Conservation (phyloP, 2,113 vertebrate genomes). For the Climacteris rufus region DNA sequence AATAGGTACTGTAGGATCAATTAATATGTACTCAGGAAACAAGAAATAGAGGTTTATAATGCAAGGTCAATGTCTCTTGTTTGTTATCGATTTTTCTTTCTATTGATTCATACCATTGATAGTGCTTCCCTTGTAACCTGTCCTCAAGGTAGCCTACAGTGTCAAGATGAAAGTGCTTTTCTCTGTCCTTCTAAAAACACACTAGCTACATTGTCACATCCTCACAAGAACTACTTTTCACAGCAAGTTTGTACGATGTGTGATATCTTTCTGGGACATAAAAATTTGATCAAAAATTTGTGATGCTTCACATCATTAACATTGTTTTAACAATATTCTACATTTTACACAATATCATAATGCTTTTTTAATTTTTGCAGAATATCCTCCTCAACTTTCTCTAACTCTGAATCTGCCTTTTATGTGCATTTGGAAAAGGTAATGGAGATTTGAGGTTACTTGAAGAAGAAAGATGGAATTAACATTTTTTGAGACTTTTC, state of each 20-base stretch:
- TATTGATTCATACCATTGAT: constrained; percentile 1
- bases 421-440: not conserved
- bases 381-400: not conserved
- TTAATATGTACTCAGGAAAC: not conserved
- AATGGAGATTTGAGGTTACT: not conserved
- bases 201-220: not conserved
- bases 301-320: not conserved
- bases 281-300: not conserved
- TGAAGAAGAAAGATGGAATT: not conserved
- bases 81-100: not conserved
- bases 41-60: not conserved
- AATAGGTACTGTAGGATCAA: not conserved
- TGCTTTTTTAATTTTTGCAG: not conserved
- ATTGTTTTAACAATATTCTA: not conserved
- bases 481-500: not conserved
- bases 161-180: not conserved
- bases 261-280: not conserved
- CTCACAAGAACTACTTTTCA: not conserved
- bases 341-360: not conserved
- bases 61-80: not conserved
- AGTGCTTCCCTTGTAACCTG: not conserved
- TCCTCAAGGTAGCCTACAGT: not conserved
- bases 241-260: not conserved
- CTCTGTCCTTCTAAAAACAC: not conserved
- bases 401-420: not conserved